phyloP scores from a whole-genome alignment of 1,140 invertebrate species.

The Drosophila bocqueti region DNA sequence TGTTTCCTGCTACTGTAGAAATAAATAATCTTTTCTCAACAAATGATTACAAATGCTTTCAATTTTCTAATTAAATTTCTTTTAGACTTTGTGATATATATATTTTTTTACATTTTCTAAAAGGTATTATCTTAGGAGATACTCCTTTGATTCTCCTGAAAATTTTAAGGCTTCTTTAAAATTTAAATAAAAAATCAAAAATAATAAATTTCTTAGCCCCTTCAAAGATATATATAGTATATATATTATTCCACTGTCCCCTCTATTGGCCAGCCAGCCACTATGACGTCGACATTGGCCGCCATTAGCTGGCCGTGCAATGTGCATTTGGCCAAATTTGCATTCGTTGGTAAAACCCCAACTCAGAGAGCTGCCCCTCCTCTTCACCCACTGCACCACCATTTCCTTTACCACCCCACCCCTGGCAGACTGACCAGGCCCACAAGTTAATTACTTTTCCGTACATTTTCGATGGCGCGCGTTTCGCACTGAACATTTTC shows the following conservation, averaged over 20 bases:
- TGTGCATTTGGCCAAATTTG: conserved; percentile 78
- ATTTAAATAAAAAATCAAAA: background rate
- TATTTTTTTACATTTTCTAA: background rate
- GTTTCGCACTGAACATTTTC: conserved; percentile 52
- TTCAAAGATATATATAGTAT: background rate
- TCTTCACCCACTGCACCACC: conserved; percentile 6
- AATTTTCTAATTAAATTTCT: background rate
- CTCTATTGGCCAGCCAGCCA: conserved; percentile 30
- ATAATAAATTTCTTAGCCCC: no score
- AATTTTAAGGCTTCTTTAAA: background rate
- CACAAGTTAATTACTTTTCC: conserved; percentile 83
- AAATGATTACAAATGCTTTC: background rate
- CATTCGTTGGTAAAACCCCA: conserved; percentile 51
- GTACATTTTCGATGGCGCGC: conserved; percentile 77
- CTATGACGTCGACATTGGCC: conserved; percentile 58
- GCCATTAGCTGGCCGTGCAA: conserved; percentile 79
- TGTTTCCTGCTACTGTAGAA: no score
- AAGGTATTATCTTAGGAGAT: background rate
- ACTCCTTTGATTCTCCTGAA: background rate
- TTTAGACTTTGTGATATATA: background rate
- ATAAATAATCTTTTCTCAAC: no score
- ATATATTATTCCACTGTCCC: conserved; percentile 33
- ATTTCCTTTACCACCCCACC: background rate
- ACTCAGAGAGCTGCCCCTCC: background rate
- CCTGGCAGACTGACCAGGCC: conserved; percentile 18